phyloP scores from a whole-genome alignment of 2,113 vertebrate species.

The Alexandromys fortis region DNA sequence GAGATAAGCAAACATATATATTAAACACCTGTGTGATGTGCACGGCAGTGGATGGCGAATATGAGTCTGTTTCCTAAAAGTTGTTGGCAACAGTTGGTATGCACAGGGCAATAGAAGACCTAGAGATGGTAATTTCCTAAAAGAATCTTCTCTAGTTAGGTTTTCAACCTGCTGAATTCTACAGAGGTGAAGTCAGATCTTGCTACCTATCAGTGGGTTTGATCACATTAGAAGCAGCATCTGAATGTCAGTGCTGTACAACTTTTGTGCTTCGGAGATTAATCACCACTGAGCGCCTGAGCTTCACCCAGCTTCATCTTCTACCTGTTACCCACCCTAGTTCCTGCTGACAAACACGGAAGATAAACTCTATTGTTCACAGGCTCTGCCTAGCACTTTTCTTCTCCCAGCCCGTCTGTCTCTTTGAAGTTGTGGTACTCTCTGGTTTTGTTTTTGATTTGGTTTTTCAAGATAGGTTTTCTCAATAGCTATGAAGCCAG shows the following conservation, averaged over 20 bases:
- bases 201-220: background rate
- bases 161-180: slow-evolving; percentile 35
- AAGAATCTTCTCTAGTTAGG: slow-evolving; percentile 28
- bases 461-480: too few species aligned
- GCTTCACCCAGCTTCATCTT: background rate
- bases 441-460: too few species aligned
- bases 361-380: background rate
- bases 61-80: slow-evolving; percentile 38
- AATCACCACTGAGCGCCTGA: background rate
- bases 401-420: background rate
- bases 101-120: background rate
- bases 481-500: too few species aligned
- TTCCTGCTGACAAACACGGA: background rate
- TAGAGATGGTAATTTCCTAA: slow-evolving; percentile 1
- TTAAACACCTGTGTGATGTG: background rate
- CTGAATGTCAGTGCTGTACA: background rate
- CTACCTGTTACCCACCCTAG: background rate
- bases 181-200: background rate
- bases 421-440: background rate
- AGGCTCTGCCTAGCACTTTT: background rate
- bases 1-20: slow-evolving; percentile 62
- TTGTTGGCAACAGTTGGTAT: background rate
- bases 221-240: background rate
- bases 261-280: slow-evolving; percentile 21
- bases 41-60: slow-evolving; percentile 9